A percentile compares a stretch with the other conserved stretches of the same genome.
Evolutionary conservation across 2,888 invertebrate species (phyloP).

Genomic region (Brachynemurus nebulosus): DNA sequence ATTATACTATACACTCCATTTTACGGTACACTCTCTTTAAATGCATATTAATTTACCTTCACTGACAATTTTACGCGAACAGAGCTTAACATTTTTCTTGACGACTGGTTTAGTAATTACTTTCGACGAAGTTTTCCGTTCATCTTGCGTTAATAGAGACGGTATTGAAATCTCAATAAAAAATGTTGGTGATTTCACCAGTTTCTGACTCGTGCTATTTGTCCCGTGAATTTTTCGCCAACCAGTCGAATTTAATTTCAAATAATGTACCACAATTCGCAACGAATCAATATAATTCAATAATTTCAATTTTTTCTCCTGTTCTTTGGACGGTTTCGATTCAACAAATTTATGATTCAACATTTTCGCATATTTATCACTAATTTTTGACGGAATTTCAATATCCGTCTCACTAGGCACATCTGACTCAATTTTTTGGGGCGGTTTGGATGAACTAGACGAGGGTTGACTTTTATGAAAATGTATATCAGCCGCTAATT

Average conservation of each 20-base stretch:
- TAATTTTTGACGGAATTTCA: no score
- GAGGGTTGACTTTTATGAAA: conserved; percentile 2
- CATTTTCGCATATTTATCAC: no score
- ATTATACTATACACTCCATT: no score
- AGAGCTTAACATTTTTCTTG: conserved; percentile 27
- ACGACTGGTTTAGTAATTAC: no score
- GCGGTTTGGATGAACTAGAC: no score
- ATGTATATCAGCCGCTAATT: conserved; percentile 4
- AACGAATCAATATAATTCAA: conserved; percentile 31
- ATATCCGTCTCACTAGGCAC: no score
- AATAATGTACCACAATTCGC: conserved; percentile 30
- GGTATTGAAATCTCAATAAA: conserved; percentile 34
- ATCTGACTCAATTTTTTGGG: no score
- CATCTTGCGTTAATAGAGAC: conserved; percentile 23
- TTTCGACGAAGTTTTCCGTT: conserved; percentile 25
- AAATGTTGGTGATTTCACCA: conserved; percentile 26
- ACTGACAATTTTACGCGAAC: conserved; percentile 30
- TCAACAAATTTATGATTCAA: no score
- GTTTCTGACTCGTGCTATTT: conserved; percentile 16
- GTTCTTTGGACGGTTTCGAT: no score
- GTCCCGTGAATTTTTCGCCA: conserved; percentile 28
- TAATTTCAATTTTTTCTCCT: no score
- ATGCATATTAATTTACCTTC: conserved; percentile 28
- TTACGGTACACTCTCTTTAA: no score
- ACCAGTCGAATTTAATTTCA: conserved; percentile 32